Percentiles rank a stretch among this genome's conserved stretches.
These are phyloP conservation scores for Epirrhoe alternata DNA, from an alignment of 2,888 invertebrate species.

Conservation along the genomic window DNA sequence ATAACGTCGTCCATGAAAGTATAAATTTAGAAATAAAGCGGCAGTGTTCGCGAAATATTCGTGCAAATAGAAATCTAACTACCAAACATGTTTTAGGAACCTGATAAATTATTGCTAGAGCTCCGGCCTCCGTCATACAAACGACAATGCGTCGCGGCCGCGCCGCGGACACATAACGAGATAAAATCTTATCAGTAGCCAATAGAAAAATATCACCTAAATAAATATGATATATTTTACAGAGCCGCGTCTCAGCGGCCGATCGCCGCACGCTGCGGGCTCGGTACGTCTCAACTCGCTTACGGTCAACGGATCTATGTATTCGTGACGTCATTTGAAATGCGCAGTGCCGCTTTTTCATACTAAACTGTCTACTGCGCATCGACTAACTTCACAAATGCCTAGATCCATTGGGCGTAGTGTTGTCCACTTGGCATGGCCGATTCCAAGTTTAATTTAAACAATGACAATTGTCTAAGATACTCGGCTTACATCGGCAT, in stretches of 20 bases:
- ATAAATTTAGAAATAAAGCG: slow-evolving; percentile 78
- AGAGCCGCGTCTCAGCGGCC: slow-evolving; percentile 50
- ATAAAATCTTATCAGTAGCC: slow-evolving; percentile 83
- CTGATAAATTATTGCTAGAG: slow-evolving; percentile 85
- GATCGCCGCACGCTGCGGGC: slow-evolving; percentile 49
- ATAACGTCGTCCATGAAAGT: slow-evolving; percentile 64
- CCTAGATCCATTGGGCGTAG: too few relatives aligned
- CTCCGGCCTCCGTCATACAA: slow-evolving; percentile 66
- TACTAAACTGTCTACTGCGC: too few relatives aligned
- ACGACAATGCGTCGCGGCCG: slow-evolving; percentile 68
- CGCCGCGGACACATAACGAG: slow-evolving; percentile 74
- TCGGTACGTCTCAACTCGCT: neutral
- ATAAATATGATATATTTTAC: slow-evolving; percentile 81
- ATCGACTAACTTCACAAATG: too few relatives aligned
- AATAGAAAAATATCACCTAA: slow-evolving; percentile 86
- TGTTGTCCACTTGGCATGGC: neutral
- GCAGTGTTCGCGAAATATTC: slow-evolving; percentile 82
- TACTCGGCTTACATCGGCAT: neutral
- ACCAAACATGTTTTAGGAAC: slow-evolving; percentile 85
- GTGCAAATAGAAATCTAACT: slow-evolving; percentile 83
- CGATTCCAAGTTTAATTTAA: neutral
- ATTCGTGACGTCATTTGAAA: too few relatives aligned
- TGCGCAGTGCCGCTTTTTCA: too few relatives aligned
- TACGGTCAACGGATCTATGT: too few relatives aligned
- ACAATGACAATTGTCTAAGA: neutral